phyloP scores from a whole-genome alignment of 1,140 invertebrate species.

The Zaprionus africanus region DNA sequence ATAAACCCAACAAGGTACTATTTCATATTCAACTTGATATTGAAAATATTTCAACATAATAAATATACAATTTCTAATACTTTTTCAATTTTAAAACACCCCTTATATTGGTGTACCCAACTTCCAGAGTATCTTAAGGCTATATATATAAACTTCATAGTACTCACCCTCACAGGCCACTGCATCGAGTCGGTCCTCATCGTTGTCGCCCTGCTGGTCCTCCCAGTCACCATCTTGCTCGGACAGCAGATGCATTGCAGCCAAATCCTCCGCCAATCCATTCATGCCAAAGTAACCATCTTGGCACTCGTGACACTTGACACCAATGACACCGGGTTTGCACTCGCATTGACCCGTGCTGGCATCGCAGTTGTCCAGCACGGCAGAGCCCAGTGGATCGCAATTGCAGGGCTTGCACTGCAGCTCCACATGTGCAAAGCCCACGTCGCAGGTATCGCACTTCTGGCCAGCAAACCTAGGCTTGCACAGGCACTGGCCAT shows the following conservation, averaged over 20 bases:
- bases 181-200: constrained; percentile 26
- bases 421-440: constrained; percentile 88
- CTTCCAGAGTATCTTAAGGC: no score
- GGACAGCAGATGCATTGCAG: constrained; percentile 47
- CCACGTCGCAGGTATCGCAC: constrained; percentile 94
- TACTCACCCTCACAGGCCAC: constrained; percentile 77
- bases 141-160: neutral
- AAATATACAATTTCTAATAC: no score
- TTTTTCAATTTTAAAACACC: no score
- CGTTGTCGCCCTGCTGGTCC: constrained; percentile 43
- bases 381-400: constrained; percentile 89
- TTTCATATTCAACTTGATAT: neutral
- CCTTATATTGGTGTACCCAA: neutral
- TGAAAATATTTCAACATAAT: no score
- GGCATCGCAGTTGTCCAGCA: constrained; percentile 88
- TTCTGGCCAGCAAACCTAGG: constrained; percentile 92
- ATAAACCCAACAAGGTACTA: neutral
- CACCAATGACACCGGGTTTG: constrained; percentile 89
- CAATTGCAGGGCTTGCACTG: constrained; percentile 92
- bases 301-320: constrained; percentile 91
- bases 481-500: constrained; percentile 93
- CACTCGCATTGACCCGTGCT: constrained; percentile 92
- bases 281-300: constrained; percentile 92
- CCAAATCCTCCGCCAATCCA: constrained; percentile 69
- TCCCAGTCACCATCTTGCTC: constrained; percentile 61